Evolutionary conservation across 2,113 vertebrate genomes (phyloP).

Genomic region (Myiagra hebetior): DNA sequence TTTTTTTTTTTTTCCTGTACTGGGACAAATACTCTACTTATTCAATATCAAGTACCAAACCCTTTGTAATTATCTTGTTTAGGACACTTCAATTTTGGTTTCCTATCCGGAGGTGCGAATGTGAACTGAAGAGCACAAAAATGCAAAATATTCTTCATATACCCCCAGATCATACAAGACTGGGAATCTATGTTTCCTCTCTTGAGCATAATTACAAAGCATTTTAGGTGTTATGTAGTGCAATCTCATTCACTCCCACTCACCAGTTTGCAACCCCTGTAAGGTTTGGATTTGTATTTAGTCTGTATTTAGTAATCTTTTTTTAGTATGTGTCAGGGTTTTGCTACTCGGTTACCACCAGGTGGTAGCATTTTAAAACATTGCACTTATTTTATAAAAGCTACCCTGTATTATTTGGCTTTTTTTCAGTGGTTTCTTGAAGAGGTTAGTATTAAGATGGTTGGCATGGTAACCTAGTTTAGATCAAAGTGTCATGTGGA

Average conservation of each 20-base stretch:
- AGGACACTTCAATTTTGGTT: neutral
- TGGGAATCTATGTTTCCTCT: neutral
- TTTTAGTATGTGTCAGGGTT: neutral
- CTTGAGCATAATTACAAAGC: accelerated
- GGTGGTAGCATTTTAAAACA: slow-evolving; percentile 65
- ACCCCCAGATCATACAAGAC: accelerated
- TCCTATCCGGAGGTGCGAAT: accelerated
- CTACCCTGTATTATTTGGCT: neutral
- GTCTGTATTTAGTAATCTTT: neutral
- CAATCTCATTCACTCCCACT: neutral
- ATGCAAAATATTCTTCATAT: neutral
- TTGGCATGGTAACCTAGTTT: slow-evolving; percentile 20
- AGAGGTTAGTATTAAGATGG: neutral
- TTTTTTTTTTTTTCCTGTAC: accelerated
- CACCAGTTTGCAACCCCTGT: neutral
- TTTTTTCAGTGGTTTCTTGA: neutral
- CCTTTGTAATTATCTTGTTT: neutral
- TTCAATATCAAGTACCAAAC: neutral
- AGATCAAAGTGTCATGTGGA: neutral
- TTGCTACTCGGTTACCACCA: slow-evolving; percentile 26
- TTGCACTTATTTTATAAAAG: neutral
- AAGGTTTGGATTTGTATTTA: neutral
- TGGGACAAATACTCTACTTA: neutral
- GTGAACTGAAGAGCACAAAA: neutral
- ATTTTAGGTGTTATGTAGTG: neutral